Percentiles rank a stretch among this genome's conserved stretches.
These are phyloP conservation scores for Agriopis leucophaearia DNA, from an alignment of 2,888 invertebrate genomes.

Conservation along the genomic window DNA sequence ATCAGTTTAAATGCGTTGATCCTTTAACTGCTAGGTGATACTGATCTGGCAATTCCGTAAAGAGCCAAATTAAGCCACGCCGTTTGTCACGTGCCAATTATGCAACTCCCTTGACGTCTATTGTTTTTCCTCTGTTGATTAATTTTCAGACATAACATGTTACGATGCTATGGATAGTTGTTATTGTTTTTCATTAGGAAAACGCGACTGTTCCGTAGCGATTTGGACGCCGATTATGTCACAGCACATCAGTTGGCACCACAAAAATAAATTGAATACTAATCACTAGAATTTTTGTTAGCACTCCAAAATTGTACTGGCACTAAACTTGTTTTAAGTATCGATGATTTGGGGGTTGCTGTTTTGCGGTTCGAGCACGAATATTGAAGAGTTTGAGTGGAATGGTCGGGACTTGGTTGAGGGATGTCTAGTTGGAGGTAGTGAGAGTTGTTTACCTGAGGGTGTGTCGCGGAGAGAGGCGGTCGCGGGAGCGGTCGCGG, in stretches of 20 bases:
- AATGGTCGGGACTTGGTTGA: constrained; percentile 28
- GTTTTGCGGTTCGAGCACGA: constrained; percentile 59
- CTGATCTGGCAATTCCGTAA: constrained; percentile 10
- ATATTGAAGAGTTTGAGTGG: constrained; percentile 37
- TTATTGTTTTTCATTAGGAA: constrained; percentile 30
- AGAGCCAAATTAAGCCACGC: constrained; percentile 34
- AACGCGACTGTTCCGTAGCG: constrained; percentile 20
- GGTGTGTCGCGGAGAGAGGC: constrained; percentile 62
- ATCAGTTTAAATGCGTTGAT: constrained; percentile 10
- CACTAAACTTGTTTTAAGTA: constrained; percentile 50
- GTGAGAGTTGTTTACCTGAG: constrained; percentile 75
- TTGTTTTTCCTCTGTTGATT: constrained; percentile 21
- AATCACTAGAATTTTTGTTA: constrained; percentile 66
- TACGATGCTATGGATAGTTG: constrained; percentile 20
- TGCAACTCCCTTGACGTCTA: constrained; percentile 15
- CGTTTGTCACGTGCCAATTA: constrained; percentile 27
- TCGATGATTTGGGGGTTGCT: constrained; percentile 45
- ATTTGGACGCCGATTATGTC: constrained; percentile 56
- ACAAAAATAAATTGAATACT: constrained; percentile 67
- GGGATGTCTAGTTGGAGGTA: constrained; percentile 43
- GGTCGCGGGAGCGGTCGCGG: constrained; percentile 63
- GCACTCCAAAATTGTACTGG: constrained; percentile 66
- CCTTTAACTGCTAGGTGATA: constrained; percentile 11
- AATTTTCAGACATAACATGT: constrained; percentile 18
- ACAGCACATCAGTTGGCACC: constrained; percentile 64